Base-by-base conservation (phyloP, 2,113 vertebrate species). In the Benitochromis conjunctus region DNA sequence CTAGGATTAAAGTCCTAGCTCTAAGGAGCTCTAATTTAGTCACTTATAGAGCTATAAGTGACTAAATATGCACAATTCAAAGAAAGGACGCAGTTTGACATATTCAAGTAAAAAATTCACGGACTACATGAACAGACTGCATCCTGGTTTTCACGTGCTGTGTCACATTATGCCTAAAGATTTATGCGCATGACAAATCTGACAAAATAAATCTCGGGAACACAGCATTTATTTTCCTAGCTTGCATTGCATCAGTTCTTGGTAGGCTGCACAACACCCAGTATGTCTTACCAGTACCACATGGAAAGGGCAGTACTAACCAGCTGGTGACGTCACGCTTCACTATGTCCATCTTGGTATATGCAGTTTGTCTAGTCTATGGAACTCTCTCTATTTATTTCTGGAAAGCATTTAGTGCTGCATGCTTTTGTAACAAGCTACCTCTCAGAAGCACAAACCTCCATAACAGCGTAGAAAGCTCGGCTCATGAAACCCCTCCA, bases 401-500 rank as follows among this genome's bases (percentile, higher is more conserved):
- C 26, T 10, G 19, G 1, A 0, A 60, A 14, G 9, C 29, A 58
- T 8, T 58, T 5, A 16, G 13, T 5, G 14, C 57, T 31, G 29
- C 5, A 11, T 31, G 5, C 60, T 13, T 38, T 19, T 4, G 16
- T 1, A 62, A 19, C 31, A 18, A 18, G 16, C 48, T 51, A 1
- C 8, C 19, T n/a, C 4, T 54, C 19, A 46, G 7, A 43, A 16
- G 26, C 11, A 90, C 90, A 96, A 90, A 99, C 99, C 98, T 99
- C 98, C 13, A 99, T 92, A 19, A 97, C 89, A 2, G 98, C 98
- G 51, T 96, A 95, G 90, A 97, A 99, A 1, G 97, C 96, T 89
- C 97, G 96, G 86, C 79, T 96, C 98, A 99, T 98, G 92, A 98
- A 99, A 1, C 95, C 96, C 8, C 96, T 93, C 99, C 99, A 99